These are phyloP conservation scores for Myiozetetes cayanensis DNA, from an alignment of 2,113 vertebrate genomes.

Conservation along the genomic window DNA sequence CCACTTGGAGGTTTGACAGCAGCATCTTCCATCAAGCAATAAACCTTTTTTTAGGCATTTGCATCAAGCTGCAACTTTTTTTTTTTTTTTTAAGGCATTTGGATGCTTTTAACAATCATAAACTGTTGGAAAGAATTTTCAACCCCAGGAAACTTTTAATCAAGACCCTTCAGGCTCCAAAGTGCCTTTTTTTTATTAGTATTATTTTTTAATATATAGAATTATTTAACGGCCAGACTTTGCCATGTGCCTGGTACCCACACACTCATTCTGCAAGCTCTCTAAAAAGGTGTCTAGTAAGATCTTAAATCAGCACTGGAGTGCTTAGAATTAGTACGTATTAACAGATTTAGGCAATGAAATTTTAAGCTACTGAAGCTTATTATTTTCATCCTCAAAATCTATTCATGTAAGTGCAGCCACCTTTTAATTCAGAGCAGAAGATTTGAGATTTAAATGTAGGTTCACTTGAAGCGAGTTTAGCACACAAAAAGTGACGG, in stretches of 20 bases:
- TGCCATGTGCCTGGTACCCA: neutral
- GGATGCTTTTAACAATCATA: neutral
- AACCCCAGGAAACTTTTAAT: neutral
- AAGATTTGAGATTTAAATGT: conserved; percentile 39
- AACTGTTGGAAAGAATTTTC: neutral
- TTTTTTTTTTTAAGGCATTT: neutral
- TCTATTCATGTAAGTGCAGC: conserved; percentile 18
- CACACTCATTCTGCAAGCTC: neutral
- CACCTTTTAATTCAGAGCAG: conserved; percentile 47
- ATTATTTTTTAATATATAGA: neutral
- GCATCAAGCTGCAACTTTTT: neutral
- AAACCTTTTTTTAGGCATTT: neutral
- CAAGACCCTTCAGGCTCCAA: neutral
- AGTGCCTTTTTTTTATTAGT: neutral
- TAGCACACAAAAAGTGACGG: conserved; percentile 34
- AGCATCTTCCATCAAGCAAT: neutral
- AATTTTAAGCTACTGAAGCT: conserved; percentile 19
- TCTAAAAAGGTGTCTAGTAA: neutral
- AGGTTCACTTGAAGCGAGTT: conserved; percentile 29
- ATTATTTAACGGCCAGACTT: neutral
- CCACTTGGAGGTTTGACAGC: neutral
- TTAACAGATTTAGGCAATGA: conserved; percentile 37
- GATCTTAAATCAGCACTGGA: neutral
- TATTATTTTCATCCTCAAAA: conserved; percentile 49
- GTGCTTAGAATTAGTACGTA: neutral